Conservation (phyloP, 2,113 vertebrate species). For the Tautogolabrus adspersus region DNA sequence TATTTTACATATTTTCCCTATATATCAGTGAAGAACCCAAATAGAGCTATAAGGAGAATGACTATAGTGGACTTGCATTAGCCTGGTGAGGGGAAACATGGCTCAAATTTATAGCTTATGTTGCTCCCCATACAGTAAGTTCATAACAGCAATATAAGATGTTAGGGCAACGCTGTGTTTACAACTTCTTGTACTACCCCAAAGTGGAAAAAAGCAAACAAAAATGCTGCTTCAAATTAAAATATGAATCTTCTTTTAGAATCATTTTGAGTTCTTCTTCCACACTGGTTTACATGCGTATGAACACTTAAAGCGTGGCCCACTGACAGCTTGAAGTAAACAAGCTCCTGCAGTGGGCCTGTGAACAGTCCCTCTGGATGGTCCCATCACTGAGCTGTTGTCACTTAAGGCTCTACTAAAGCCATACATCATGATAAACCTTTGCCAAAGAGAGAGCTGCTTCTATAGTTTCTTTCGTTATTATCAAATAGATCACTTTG, state of each 20-base stretch:
- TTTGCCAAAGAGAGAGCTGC: slow-evolving; percentile 25
- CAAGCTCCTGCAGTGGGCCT: slow-evolving; percentile 10
- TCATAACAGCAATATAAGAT: too few relatives aligned
- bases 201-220: too few relatives aligned
- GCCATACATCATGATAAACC: slow-evolving; percentile 32
- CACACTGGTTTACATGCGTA: neutral
- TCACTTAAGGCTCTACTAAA: slow-evolving; percentile 21
- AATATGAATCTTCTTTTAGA: too few relatives aligned
- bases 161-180: too few relatives aligned
- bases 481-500: slow-evolving; percentile 42
- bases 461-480: slow-evolving; percentile 18
- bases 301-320: slow-evolving; percentile 6
- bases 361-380: slow-evolving; percentile 35
- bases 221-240: too few relatives aligned
- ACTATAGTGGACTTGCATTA: neutral
- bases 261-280: neutral
- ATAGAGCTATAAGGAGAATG: neutral
- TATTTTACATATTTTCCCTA: too few relatives aligned
- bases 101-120: too few relatives aligned
- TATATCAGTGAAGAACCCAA: neutral
- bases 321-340: slow-evolving; percentile 30
- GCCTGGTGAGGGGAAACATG: too few relatives aligned
- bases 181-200: too few relatives aligned
- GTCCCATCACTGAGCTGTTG: slow-evolving; percentile 29
- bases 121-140: too few relatives aligned